Evolutionary conservation across 2,797 vertebrate genomes (phyloP), one percentile per base, ranked within the genome.

Genomic region (Chrysocyon brachyurus): DNA sequence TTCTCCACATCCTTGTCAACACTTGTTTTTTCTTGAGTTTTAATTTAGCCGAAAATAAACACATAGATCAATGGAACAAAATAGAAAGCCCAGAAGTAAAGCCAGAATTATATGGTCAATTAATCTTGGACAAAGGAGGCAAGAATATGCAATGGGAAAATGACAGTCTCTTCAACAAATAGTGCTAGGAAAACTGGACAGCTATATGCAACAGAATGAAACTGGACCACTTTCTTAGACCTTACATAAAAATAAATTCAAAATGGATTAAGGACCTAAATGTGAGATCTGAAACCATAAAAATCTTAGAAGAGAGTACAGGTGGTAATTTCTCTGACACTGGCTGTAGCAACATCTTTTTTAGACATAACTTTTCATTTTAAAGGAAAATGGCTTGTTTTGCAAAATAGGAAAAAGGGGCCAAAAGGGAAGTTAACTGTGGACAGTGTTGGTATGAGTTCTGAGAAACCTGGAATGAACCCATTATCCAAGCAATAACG

Each of bases 301-400:
- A 40, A 75, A 49, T 49, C 46, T 49, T 75, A 75, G 40, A 17
- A 49, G 72, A 75, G 15, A 49, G 40, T 26, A 49, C 0, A 49
- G 26, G 15, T 4, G 4, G 4, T 49, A 75, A 49, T 75, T 49
- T 75, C 8, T 28, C 40, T 75, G 40, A 75, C 7, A 75, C 5
- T 28, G 26, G 46, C 28, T 75, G 72, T 75, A 49, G 46, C 40
- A 49, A 73, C 19, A 40, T 72, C 36, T 49, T 46, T 63, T 75
- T 73, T 28, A 75, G 72, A 75, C 3, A 28, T 6, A 75, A 16
- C 14, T 75, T 89, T 96, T 75, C 90, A 63, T 93, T 72, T 97
- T 90, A 92, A 92, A 94, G 77, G 90, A 94, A 97, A 94, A 90
- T 70, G 40, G 28, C 6, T 75, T 70, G 8, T 68, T 95, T 93